Evolutionary conservation across 2,888 invertebrate species (phyloP), one percentile per base, ranked within the genome.

Genomic region (Eucera pruinosa): DNA sequence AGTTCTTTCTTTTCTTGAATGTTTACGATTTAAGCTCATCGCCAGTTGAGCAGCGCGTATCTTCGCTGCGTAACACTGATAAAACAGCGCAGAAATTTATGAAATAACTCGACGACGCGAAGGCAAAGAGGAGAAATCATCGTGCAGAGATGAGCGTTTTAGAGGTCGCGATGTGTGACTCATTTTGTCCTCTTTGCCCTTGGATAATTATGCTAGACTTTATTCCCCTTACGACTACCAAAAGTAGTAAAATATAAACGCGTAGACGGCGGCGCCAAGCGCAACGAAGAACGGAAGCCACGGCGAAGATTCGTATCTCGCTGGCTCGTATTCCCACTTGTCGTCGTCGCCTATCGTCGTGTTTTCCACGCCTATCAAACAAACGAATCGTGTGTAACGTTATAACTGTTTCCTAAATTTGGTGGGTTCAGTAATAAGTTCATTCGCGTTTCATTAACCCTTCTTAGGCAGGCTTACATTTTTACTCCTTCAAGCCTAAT

Each of bases 281-380:
- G 75, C 86, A 13, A 88, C 3, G 3, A 87, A 69, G 1, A 83
- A 1, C 1, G 76, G 67, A 3, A 87, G 2, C 70, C 70, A 70
- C 0, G 78, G 50, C 4, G 86, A 80, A 2, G 62, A 47, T 61
- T 88, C 69, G 1, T 78, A 52, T 41, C 88, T 80, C 0, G 84
- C 62, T 55, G 78, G 78, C 18, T 88, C 73, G 77, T 89, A 87
- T 11, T 80, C 80, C 89, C 89, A 88, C 36, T 87, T 74, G 33
- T 89, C 89, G 65, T 88, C 87, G 65, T 88, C 87, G 67, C 88
- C 61, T 55, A 72, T 68, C 18, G 78, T 80, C 3, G 80, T 18
- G 25, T 76, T 65, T 20, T 65, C 30, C 41, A 9, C 7, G 2
- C 23, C 82, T 82, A 15, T 0, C 18, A 1, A 15, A 61, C 45